Base-by-base conservation (phyloP, 2,888 invertebrate species). In the Salticus scenicus region DNA sequence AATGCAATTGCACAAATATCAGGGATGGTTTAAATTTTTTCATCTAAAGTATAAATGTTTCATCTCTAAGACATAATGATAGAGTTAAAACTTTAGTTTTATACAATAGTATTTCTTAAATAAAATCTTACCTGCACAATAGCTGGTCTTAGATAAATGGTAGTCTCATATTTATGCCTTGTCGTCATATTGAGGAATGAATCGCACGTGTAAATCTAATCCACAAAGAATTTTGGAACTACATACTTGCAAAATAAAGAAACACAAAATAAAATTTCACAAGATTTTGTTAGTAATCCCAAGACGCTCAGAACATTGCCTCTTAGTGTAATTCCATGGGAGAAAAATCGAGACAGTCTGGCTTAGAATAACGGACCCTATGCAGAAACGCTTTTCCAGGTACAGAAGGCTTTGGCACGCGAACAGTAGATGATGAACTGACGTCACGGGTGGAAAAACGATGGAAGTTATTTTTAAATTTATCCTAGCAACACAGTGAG, bases 381-480 rank as follows among this genome's bases (percentile, higher is more conserved):
- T 24, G 24, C 4, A 20, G 17, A 17, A 20, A 4, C 57, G 7
- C 17, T 17, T 57, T 57, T 24, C 20, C 20, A 33, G 31, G 20
- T 64, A 33, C 71, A 20, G 64, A 51, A 20, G 76, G 17, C 63
- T 64, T 57, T 83, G 83, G 83, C 83, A 77, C 17, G 66, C 67
- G 67, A 83, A 83, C 83, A 83, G 77, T 72, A 73, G 73, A 82
- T 67, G 28, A 67, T 66, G 28, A 70, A 77, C 57, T 83, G 83
- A 83, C 83, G 83, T 83, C 83, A 83, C 66, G 24, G 17, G 41
- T 27, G 30, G 72, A 57, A 77, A 57, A 42, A 42, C 42, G 66
- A 77, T 47, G 51, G 28, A 72, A 77, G 83, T 76, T 83, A 83
- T 83, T 83, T 83, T 83, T 77, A 77, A 67, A 73, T 33, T 83